Evolutionary conservation across 1,140 invertebrate genomes (phyloP), one percentile per base, ranked within the genome.

Genomic region (Aphelinus certus): DNA sequence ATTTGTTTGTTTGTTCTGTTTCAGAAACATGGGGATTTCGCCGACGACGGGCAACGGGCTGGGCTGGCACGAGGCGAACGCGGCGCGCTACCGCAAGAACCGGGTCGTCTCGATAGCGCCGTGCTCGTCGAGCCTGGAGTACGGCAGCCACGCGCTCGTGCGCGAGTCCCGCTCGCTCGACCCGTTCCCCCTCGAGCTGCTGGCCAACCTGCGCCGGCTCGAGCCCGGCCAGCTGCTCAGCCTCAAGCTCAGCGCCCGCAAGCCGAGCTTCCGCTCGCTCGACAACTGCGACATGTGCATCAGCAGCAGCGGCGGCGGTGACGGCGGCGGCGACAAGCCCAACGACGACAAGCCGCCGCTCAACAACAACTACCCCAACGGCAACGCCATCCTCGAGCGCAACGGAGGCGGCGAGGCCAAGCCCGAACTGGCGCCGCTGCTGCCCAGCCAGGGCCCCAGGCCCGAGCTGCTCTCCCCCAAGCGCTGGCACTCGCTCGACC

Each of bases 401-500:
- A 82, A 81, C 51, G 85, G 86, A 65, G 56, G 42, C 42, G 76
- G 3, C 49, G 89, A 91, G 77, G 86, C 80, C 46, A 65, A 67
- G 1, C 73, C 87, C 3, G 87, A 91, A 65, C 26, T 26, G 26
- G 88, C 87, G n/a, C 90, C 90, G 7, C 77, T 92, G 68, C 80
- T 92, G n/a, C 77, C 86, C 78, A 76, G 84, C 76, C 78, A 90
- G 81, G 81, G 85, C 80, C 73, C 84, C 73, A 88, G 89, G 81
- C 26, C 26, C 85, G 91, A 77, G 86, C 90, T 81, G 83, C 67
- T 75, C 46, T 49, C 88, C 75, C 88, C 87, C 46, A 94, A 94
- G 84, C 90, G 92, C 79, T 95, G 93, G 92, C 91, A 90, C 78
- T 95, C 94, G n/a, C 86, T 95, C 45, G 94, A 95, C 88, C 90